Evolutionary conservation across 2,797 vertebrate genomes (phyloP), one percentile per base, ranked within the genome.

Genomic region (Neopelma chrysocephalum): DNA sequence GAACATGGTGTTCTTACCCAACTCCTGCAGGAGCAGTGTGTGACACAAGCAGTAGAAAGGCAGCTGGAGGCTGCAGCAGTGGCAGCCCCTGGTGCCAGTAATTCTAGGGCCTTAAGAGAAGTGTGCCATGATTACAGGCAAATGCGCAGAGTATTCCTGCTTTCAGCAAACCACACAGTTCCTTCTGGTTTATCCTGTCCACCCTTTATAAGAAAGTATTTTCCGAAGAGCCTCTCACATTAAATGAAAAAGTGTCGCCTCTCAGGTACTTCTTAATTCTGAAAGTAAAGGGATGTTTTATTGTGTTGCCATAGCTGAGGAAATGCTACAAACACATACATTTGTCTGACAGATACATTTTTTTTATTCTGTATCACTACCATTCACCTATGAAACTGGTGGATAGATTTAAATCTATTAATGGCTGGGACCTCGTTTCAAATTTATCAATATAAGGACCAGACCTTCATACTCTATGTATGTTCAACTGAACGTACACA

Each of bases 401-500:
- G 36, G 21, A 34, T 53, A 22, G 25, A 66, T 76, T 32, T 48
- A 50, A 53, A 11, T 60, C 18, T 80, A 6, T 48, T 64, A 43
- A 48, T 40, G 56, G 4, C 40, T 77, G 54, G 32, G 27, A 53
- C 48, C 25, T 73, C 1, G 0, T 72, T 80, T 73, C 43, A 26
- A 31, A 45, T 56, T 36, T 51, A 13, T 20, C 31, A 26, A 1
- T 51, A 5, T 15, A 50, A 66, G 31, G 48, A 80, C 32, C 11
- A 3, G 17, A 62, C 2, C 6, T 53, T 34, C 26, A 26, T 34
- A 12, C 25, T 71, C 29, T 68, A 19, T 47, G 65, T 14, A 40
- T 40, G 40, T 40, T 40, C 22, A 61, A 3, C 43, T 29, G 34
- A 53, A 61, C 0, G 0, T 43, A 4, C 5, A 6, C 12, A 10